Evolutionary conservation across 30 jellyfish, hydroid and myxozoan genomes (phyloP), one percentile per base, ranked within the genome.

Genomic region (Phacellophora camtschatica): DNA sequence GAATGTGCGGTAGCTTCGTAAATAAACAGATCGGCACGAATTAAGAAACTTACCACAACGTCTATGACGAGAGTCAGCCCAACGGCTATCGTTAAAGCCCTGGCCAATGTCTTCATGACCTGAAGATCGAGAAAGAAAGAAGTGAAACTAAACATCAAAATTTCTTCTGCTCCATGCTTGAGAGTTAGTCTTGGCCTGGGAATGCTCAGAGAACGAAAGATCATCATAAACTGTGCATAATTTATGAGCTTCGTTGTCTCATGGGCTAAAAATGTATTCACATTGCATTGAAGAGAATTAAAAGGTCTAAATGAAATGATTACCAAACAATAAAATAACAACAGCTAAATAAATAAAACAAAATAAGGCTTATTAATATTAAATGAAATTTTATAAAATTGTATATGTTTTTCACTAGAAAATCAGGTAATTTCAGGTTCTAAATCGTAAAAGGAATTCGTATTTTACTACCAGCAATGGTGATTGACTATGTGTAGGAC

Each of bases 31-130:
- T n/a, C n/a, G n/a, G n/a, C n/a, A n/a, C n/a, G n/a, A n/a, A n/a
- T n/a, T n/a, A n/a, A 28, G 5, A 35, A 51, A 77, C 96, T 90
- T 78, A 90, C 98, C 84, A 80, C 65, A 36, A 76, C 78, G 56
- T 90, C 96, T 62, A 81, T 49, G 34, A 77, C 30, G 51, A 71
- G 50, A 20, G 89, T 81, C 74, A 83, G 88, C 87, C 92, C 98
- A 64, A 90, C 61, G 85, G 98, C 96, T 63, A 90, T 66, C 59
- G 85, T 71, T 18, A 90, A 83, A 49, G 86, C 86, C 96, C 70
- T 42, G 65, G 96, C 74, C 90, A 90, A 70, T 66, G 81, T 61
- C 92, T 90, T 76, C 96, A 90, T 90, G 87, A 65, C 98, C 98
- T 89, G 75, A 20, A 71, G 70, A 29, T 42, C 37, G 39, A 68